Evolutionary conservation across 2,888 invertebrate genomes (phyloP), one percentile per base, ranked within the genome.

Genomic region (Biston betularia): DNA sequence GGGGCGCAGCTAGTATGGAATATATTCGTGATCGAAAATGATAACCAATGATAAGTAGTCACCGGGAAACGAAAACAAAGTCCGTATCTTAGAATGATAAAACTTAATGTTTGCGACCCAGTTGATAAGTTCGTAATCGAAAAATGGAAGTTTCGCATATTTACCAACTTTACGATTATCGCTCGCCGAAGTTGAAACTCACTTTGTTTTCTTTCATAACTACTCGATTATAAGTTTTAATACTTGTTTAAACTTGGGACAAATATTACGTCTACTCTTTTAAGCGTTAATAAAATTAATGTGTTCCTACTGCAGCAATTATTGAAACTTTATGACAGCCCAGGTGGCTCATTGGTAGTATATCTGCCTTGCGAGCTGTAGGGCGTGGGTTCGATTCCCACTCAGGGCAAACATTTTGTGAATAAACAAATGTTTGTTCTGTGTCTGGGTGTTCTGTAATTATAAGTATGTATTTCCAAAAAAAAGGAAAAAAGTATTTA

Each of bases 111-210:
- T 33, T 7, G 24, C 34, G n/a, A 33, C 10, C 44, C 40, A 44
- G 12, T 55, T 44, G 55, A 44, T 44, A 42, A 56, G 57, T 46
- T 38, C 38, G 35, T 46, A 48, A 57, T 46, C 57, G 46, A 38
- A 57, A 45, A 45, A 56, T 35, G 34, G 45, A 56, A 56, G 35
- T 56, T 44, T 45, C 34, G 10, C 56, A 7, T n/a, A n/a, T 8
- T 34, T 53, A 44, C 38, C 15, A 35, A 57, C 34, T 38, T 57
- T 57, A 57, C 46, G 46, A 48, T 57, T 35, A 56, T 35, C 55
- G 35, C 44, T 56, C 14, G 6, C 14, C 46, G 15, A 48, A 56
- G 45, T 38, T 38, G 1, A 6, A 14, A n/a, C 45, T 8, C 34
- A 56, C 33, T 53, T 45, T 33, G 57, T 57, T 46, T n/a, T 46